A percentile compares a stretch with the other conserved stretches of the same genome.
Evolutionary conservation across 1,140 invertebrate genomes (phyloP).

Genomic region (Lucilia sericata): DNA sequence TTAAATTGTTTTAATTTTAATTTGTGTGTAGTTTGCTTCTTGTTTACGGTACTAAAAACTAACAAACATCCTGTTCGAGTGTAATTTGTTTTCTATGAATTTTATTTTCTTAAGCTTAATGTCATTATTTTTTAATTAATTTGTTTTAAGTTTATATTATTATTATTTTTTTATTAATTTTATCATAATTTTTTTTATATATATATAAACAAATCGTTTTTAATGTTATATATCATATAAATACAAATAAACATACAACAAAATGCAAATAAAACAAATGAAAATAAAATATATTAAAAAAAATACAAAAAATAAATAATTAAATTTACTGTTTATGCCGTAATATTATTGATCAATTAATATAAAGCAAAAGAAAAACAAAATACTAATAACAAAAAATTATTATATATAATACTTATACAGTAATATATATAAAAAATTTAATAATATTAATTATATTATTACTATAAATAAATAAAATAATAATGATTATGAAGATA

Average conservation of each 20-base stretch:
- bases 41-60: neutral
- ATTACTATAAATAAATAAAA: conserved; percentile 4
- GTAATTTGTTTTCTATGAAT: conserved; percentile 15
- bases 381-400: neutral
- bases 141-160: conserved; percentile 25
- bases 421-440: conserved; percentile 2
- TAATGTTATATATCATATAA: conserved; percentile 25
- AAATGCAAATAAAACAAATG: neutral
- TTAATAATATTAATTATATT: conserved; percentile 16
- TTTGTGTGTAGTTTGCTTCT: neutral
- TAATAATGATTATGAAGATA: conserved; percentile 34
- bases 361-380: conserved; percentile 3
- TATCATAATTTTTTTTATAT: neutral
- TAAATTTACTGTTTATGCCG: conserved; percentile 28
- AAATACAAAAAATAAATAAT: too few relatives aligned
- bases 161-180: conserved; percentile 3
- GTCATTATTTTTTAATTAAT: conserved; percentile 23
- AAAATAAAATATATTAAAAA: neutral
- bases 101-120: neutral
- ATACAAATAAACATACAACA: neutral
- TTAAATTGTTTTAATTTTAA: neutral
- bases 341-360: conserved; percentile 30
- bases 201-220: conserved; percentile 15
- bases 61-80: conserved; percentile 3
- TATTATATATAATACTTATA: neutral